Evolutionary conservation across 2,113 vertebrate genomes (phyloP), one percentile per base, ranked within the genome.

Genomic region (Podilymbus podiceps): DNA sequence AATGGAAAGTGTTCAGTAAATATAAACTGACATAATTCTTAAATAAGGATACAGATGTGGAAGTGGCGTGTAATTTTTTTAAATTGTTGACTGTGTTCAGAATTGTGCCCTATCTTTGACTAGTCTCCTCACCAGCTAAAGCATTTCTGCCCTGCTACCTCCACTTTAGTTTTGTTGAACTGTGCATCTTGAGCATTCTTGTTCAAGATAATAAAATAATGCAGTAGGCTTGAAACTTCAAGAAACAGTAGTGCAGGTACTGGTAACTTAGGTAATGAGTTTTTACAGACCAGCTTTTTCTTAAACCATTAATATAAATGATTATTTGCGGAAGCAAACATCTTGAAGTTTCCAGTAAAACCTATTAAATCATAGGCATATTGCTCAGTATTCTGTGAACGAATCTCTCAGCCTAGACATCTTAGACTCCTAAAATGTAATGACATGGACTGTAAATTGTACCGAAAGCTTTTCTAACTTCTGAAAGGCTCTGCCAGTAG

Each of bases 121-220:
- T 92, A 68, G 85, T 75, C 72, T 96, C 44, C 82, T 97, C 72
- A 84, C 42, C 67, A 84, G 55, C 38, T 67, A 71, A 86, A 86
- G 28, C 60, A 78, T 95, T 96, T 95, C 90, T 95, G 56, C 95
- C 88, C 83, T 93, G 91, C 94, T 95, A 85, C 89, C 83, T 84
- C 52, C 44, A 44, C 50, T 77, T 92, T 19, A 27, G 42, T 64
- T 89, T 59, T 80, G 46, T 84, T 93, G 22, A 89, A 74, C 52
- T 81, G 73, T 95, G 90, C 85, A 74, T 92, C 82, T 92, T 94
- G 88, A 95, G 69, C 73, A 94, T 89, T 85, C 46, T 60, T 85
- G 19, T 81, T 87, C 46, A 66, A 67, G 50, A 46, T 35, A 7
- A 63, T 50, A 56, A 75, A 47, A 77, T 46, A 40, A 67, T 25